These are phyloP conservation scores for Tenebrio molitor DNA, from an alignment of 1,140 invertebrate species.

Conservation along the genomic window DNA sequence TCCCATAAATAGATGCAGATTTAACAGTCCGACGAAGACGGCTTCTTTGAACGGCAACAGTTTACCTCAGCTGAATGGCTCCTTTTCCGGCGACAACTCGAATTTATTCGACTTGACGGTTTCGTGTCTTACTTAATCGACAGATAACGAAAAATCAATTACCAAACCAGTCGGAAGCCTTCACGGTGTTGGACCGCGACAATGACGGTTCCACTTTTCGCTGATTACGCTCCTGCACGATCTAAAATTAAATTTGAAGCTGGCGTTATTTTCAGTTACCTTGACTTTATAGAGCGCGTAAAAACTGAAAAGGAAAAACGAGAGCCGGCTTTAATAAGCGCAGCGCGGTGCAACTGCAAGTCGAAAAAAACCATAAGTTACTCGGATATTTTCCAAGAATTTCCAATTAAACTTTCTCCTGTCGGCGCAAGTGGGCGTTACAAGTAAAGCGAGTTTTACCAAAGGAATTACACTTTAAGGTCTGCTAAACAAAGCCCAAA, in stretches of 20 bases:
- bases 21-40: background rate
- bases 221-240: slow-evolving; percentile 5
- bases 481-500: slow-evolving; percentile 29
- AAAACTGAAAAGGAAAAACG: slow-evolving; percentile 6
- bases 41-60: slow-evolving; percentile 8
- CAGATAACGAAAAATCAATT: slow-evolving; percentile 15
- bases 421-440: slow-evolving; percentile 17
- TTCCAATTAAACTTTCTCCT: slow-evolving; percentile 37
- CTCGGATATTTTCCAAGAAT: slow-evolving; percentile 24
- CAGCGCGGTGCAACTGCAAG: background rate
- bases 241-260: slow-evolving; percentile 38
- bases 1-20: slow-evolving; percentile 31
- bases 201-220: background rate
- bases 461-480: slow-evolving; percentile 36
- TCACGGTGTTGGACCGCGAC: background rate
- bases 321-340: slow-evolving; percentile 14
- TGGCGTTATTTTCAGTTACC: slow-evolving; percentile 26
- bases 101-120: background rate
- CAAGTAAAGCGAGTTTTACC: slow-evolving; percentile 29
- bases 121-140: slow-evolving; percentile 20
- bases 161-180: background rate
- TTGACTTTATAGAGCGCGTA: slow-evolving; percentile 8
- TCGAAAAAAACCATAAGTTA: slow-evolving; percentile 28
- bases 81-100: slow-evolving; percentile 23
- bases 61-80: slow-evolving; percentile 5